Evolutionary conservation across 37 sponge, comb jelly and placozoan species (phyloP).

Genomic region (Crambe crambe): DNA sequence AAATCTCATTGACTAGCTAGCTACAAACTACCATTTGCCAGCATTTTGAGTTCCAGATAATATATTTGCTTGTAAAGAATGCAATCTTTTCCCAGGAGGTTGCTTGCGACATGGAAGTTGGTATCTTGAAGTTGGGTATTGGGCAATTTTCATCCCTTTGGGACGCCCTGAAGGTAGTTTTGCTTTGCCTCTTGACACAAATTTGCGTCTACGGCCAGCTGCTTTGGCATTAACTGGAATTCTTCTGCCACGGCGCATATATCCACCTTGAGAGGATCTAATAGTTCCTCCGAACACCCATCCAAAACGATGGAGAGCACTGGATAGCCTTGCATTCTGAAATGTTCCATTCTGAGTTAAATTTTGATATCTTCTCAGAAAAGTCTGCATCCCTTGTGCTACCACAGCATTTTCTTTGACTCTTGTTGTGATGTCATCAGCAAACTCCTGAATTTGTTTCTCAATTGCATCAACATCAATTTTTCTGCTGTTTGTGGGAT

Average conservation of each 20-base stretch:
- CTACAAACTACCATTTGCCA: background rate
- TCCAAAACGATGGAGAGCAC: constrained; percentile 28
- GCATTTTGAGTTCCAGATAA: background rate
- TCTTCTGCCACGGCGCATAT: background rate
- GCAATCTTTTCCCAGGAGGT: background rate
- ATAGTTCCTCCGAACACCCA: constrained; percentile 21
- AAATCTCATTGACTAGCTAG: too few species aligned
- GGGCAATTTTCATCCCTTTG: background rate
- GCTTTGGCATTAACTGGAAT: constrained; percentile 4
- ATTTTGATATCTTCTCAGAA: constrained; percentile 9
- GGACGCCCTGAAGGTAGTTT: constrained; percentile 5
- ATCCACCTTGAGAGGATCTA: constrained; percentile 18
- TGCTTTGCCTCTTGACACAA: constrained; percentile 7
- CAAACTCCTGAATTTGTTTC: background rate
- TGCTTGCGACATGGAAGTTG: background rate
- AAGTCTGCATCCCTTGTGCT: background rate
- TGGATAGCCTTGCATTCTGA: constrained; percentile 3
- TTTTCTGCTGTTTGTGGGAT: too few species aligned
- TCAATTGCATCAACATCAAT: too few species aligned
- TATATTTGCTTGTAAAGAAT: background rate
- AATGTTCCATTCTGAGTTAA: background rate
- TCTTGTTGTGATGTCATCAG: background rate
- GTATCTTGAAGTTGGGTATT: background rate
- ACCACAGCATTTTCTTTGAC: background rate
- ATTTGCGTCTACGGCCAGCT: constrained; percentile 1